Base-by-base conservation (phyloP, 2,888 invertebrate species). In the Himalopsyche tibetana region DNA sequence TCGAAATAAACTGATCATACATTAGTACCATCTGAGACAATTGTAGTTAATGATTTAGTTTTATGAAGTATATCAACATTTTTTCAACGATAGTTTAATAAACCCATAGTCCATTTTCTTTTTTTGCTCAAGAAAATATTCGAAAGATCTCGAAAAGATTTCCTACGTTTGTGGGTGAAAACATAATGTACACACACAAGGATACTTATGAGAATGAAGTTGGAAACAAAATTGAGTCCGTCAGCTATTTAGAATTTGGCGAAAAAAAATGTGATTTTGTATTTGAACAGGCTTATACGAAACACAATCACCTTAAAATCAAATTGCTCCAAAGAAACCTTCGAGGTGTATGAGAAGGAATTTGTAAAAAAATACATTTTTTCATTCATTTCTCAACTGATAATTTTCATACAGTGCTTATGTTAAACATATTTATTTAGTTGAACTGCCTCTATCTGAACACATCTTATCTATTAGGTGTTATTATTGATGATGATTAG, bases 191-290 rank as follows among this genome's bases (percentile, higher is more conserved):
- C n/a, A 63, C 63, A 63, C 63, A 19, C 63, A 63, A 11, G 9
- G 63, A 19, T 63, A 63, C 63, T 63, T 63, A 63, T 63, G n/a
- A 63, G 63, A 63, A 63, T 63, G 63, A 63, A 19, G 19, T 5
- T 63, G 63, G 63, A 63, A 63, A 63, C 63, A 9, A 63, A 63
- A 63, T 19, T 19, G 63, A 63, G 63, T 63, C 19, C 28, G 63
- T 28, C 63, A 63, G 63, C 63, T 63, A n/a, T 63, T 63, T 63
- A 28, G 63, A 63, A 63, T 63, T 63, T 63, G 19, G 11, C 63
- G 19, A 63, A n/a, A 28, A 28, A 56, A 63, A 63, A 63, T 63
- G 63, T 63, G 63, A 19, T 63, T 63, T 15, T 8, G 63, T 19
- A 1, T 4, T 63, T 3, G 8, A 8, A 19, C 19, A 63, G 28